Evolutionary conservation across 2,888 invertebrate species (phyloP).

Genomic region (Campoplex capitator): DNA sequence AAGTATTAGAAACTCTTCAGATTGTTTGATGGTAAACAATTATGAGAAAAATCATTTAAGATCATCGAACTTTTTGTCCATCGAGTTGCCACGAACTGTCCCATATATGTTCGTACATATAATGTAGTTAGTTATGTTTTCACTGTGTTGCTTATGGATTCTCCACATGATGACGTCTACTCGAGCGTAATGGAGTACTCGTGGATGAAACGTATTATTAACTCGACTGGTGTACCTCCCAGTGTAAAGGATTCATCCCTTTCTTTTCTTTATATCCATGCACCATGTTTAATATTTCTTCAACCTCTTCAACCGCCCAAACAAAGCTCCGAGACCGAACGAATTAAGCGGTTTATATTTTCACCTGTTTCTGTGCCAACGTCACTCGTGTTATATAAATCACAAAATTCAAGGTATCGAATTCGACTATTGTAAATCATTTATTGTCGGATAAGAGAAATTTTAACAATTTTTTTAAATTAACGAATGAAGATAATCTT

Average conservation of each 20-base stretch:
- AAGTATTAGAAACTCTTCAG: background rate
- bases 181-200: slow-evolving; percentile 68
- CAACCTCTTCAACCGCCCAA: background rate
- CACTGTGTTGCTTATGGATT: slow-evolving; percentile 18
- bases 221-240: slow-evolving; percentile 62
- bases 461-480: background rate
- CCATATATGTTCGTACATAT: slow-evolving; percentile 18
- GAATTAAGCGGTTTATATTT: slow-evolving; percentile 46
- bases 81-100: slow-evolving; percentile 4
- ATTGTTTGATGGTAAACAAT: background rate
- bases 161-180: slow-evolving; percentile 47
- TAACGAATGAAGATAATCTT: background rate
- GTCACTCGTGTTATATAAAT: slow-evolving; percentile 51
- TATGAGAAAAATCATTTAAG: background rate
- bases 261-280: slow-evolving; percentile 32
- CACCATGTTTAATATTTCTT: slow-evolving; percentile 35
- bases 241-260: slow-evolving; percentile 61
- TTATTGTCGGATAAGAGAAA: background rate
- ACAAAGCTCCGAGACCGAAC: slow-evolving; percentile 32
- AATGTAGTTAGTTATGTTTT: slow-evolving; percentile 24
- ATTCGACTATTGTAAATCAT: no score
- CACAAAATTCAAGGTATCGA: slow-evolving; percentile 40
- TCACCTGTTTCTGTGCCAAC: slow-evolving; percentile 68
- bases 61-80: background rate
- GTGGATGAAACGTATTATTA: slow-evolving; percentile 71